These are phyloP conservation scores for Agrilus mali DNA, from an alignment of 2,888 invertebrate genomes.

Conservation along the genomic window DNA sequence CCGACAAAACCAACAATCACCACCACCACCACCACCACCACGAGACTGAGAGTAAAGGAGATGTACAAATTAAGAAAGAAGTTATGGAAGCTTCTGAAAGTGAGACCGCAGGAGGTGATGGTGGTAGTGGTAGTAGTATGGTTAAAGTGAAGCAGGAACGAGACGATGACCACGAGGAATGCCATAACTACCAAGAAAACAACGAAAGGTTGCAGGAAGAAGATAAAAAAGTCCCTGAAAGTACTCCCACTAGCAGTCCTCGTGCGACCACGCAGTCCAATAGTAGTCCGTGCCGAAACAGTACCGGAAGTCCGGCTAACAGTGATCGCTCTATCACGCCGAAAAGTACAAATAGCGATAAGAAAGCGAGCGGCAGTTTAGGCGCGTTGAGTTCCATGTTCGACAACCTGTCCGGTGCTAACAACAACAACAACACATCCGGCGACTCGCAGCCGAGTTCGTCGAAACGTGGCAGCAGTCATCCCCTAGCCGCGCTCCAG, in stretches of 20 bases:
- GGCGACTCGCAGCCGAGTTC: conserved; percentile 37
- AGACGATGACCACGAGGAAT: conserved; percentile 31
- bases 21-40: conserved; percentile 11
- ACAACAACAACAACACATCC: conserved; percentile 18
- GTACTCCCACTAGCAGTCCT: conserved; percentile 29
- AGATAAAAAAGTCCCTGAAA: conserved; percentile 16
- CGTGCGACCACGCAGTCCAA: conserved; percentile 31
- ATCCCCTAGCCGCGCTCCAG: conserved; percentile 88
- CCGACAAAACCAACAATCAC: conserved; percentile 32
- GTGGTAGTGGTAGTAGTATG: too few relatives aligned
- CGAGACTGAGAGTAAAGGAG: conserved; percentile 35
- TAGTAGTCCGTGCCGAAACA: conserved; percentile 53
- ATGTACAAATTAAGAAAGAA: conserved; percentile 50
- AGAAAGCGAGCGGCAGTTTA: conserved; percentile 51
- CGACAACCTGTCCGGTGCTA: conserved; percentile 60
- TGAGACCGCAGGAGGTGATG: conserved; percentile 31
- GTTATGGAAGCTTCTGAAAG: conserved; percentile 46
- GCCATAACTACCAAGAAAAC: conserved; percentile 29
- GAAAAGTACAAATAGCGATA: conserved; percentile 47
- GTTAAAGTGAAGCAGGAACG: conserved; percentile 25
- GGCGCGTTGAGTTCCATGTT: conserved; percentile 85
- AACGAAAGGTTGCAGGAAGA: conserved; percentile 21
- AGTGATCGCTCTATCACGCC: conserved; percentile 68
- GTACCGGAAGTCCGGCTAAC: conserved; percentile 59
- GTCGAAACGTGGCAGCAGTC: conserved; percentile 60